Conservation (phyloP, 2,797 vertebrate species). For the Bryconaethiops microstoma region DNA sequence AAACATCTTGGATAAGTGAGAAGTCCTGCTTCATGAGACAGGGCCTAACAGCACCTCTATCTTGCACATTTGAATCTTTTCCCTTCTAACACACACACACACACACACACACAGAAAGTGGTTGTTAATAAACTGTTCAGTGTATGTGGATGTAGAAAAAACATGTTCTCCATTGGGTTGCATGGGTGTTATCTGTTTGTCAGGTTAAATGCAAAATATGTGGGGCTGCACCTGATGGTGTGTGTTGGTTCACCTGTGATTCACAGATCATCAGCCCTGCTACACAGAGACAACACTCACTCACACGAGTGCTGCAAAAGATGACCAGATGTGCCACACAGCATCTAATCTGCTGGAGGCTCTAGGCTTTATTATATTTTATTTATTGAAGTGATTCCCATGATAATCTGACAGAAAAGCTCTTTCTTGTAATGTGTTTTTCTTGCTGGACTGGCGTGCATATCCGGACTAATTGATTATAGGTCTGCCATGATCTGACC, state of each 20-base stretch:
- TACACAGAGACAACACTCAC: not conserved
- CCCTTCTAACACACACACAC: not conserved
- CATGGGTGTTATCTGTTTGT: not conserved
- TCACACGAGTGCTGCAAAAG: not conserved
- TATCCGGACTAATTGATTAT: slow-evolving; percentile 21
- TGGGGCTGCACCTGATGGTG: not conserved
- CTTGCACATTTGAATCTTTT: not conserved
- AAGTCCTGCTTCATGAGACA: too few species aligned
- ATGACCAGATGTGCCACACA: slow-evolving; percentile 24
- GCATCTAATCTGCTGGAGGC: not conserved
- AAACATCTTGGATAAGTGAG: too few species aligned
- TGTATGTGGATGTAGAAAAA: not conserved
- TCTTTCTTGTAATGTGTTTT: too few species aligned
- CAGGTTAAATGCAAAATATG: not conserved
- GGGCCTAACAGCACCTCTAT: not conserved
- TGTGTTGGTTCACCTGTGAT: not conserved
- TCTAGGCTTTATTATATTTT: not conserved
- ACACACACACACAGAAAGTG: not conserved
- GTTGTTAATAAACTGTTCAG: not conserved
- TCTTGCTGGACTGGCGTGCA: not conserved
- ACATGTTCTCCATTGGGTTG: not conserved
- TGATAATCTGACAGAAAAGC: too few species aligned
- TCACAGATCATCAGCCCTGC: slow-evolving; percentile 14
- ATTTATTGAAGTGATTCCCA: not conserved
- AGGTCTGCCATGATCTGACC: not conserved